These are phyloP conservation scores for Terebella lapidaria DNA, from an alignment of 2,888 invertebrate genomes.

Conservation along the genomic window DNA sequence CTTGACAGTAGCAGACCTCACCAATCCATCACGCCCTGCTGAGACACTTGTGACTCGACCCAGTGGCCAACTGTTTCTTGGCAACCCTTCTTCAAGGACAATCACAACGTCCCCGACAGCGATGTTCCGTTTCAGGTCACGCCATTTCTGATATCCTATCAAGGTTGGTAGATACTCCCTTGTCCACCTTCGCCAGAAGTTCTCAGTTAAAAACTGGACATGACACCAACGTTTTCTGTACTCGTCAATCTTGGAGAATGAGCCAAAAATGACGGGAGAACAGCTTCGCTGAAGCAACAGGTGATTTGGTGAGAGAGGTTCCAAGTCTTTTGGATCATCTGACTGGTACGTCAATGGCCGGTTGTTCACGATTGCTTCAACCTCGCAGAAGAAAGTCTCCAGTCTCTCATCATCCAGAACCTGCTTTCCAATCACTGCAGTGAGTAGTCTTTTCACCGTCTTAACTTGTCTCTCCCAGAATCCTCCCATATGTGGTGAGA, in stretches of 20 bases:
- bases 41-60: neutral
- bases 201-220: slow-evolving; percentile 13
- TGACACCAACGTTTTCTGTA: neutral
- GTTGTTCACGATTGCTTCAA: neutral
- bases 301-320: neutral
- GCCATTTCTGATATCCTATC: neutral
- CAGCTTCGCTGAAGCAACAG: neutral
- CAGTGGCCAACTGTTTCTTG: neutral
- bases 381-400: neutral
- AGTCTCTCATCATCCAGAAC: neutral
- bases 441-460: neutral
- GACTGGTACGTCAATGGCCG: neutral
- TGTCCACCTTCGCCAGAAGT: slow-evolving; percentile 17
- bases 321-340: neutral
- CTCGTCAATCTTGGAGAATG: slow-evolving; percentile 11
- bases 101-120: neutral
- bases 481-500: neutral
- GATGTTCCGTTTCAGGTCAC: neutral
- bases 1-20: neutral
- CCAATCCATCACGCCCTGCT: neutral
- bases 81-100: neutral
- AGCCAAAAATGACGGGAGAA: neutral
- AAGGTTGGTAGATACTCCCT: slow-evolving; percentile 10
- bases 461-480: neutral
- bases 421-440: neutral